Base-by-base conservation (phyloP, 2,113 vertebrate genomes). In the Cyanoderma ruficeps region DNA sequence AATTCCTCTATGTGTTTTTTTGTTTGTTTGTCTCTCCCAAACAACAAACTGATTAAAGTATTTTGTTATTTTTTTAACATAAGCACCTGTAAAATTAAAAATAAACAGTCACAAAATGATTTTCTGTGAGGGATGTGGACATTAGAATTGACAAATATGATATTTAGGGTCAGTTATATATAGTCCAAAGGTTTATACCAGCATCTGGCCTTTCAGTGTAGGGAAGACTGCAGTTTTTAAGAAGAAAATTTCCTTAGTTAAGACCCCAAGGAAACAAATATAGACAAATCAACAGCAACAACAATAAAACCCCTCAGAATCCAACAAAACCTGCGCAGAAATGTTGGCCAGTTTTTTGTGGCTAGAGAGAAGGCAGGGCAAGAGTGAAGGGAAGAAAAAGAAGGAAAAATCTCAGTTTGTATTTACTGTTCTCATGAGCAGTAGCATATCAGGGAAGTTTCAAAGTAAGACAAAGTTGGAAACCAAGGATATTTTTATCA, bases 291-390 rank as follows among this genome's bases (percentile, higher is more conserved):
- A 55, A 25, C 13, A 37, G 11, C 7, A 56, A 31, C 9, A 57
- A 33, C 13, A 21, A 22, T 13, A 50, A n/a, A 33, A 13, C 0
- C 0, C 21, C 13, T 61, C 9, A 57, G 8, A 80, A 65, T 2
- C 0, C 2, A 33, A 18, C 0, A 76, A 87, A 93, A 35, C 3
- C 16, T 57, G 9, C 24, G 5, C 18, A 75, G 21, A 31, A 5
- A 46, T 24, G 2, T 8, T 52, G 9, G 13, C 31, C 10, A 39
- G 3, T 6, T 35, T 87, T 87, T 28, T 28, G 15, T 4, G 28
- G 5, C 0, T 41, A 18, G 3, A 8, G 5, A 22, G 18, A 27
- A 9, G 6, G 3, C 10, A 71, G 5, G 8, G 7, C 1, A 17
- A n/a, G 19, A 65, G n/a, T 35, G 44, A 33, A 3, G 7, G 4